Evolutionary conservation across 2,113 vertebrate genomes (phyloP).

Genomic region (Amphiprion ocellaris): DNA sequence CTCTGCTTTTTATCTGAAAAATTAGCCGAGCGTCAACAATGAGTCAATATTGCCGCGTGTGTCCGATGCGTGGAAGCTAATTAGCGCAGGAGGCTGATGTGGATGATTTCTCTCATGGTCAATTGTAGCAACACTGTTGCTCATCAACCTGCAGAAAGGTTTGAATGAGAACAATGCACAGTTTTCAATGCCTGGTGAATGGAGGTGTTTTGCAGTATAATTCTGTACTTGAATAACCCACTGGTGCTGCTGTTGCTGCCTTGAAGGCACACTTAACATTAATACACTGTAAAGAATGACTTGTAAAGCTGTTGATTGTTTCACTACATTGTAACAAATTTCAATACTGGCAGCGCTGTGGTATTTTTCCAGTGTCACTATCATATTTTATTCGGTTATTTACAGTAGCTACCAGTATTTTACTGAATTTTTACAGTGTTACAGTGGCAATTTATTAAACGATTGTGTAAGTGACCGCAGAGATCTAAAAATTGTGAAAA

Average conservation of each 20-base stretch:
- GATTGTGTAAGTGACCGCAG: too few species aligned
- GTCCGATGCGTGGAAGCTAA: conserved; percentile 31
- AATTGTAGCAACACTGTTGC: conserved; percentile 6
- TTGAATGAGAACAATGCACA: conserved; percentile 1
- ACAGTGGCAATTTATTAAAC: too few species aligned
- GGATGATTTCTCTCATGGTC: not conserved
- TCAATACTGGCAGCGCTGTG: too few species aligned
- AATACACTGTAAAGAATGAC: conserved; percentile 23
- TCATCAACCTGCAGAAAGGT: conserved; percentile 21
- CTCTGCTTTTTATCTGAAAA: not conserved
- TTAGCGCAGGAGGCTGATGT: conserved; percentile 20
- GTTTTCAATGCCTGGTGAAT: not conserved
- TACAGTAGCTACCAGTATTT: too few species aligned
- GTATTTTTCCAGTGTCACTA: too few species aligned
- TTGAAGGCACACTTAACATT: not conserved
- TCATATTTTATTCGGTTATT: too few species aligned
- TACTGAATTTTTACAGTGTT: too few species aligned
- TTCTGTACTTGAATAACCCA: not conserved
- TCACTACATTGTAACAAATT: too few species aligned
- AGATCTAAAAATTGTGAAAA: too few species aligned
- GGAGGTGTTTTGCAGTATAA: not conserved
- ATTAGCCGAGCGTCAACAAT: not conserved
- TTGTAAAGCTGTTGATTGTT: conserved; percentile 3
- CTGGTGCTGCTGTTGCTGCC: not conserved
- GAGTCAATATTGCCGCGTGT: not conserved